Base-by-base conservation (phyloP, 2,888 invertebrate genomes). In the Venusia cambrica region DNA sequence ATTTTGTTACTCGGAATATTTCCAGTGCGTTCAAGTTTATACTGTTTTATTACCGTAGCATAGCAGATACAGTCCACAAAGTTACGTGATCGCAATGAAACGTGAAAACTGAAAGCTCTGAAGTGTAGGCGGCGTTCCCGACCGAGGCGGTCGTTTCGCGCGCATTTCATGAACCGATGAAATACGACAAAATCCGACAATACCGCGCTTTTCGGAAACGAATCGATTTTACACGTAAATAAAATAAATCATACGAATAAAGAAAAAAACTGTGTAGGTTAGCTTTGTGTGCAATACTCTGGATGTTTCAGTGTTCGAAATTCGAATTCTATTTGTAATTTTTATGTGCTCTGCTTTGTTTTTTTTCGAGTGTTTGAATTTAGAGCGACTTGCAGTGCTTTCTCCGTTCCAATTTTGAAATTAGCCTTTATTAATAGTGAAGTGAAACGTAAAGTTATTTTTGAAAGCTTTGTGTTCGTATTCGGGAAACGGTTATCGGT, bases 61-160 rank as follows among this genome's bases (percentile, higher is more conserved):
- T n/a, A n/a, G n/a, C n/a, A n/a, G n/a, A n/a, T n/a, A n/a, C n/a
- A n/a, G n/a, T n/a, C n/a, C n/a, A n/a, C n/a, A n/a, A n/a, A n/a
- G n/a, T n/a, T n/a, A n/a, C n/a, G n/a, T n/a, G 31, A 15, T 38
- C 30, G 26, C 37, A 40, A 26, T 21, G 46, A 45, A 43, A 39
- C 47, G 33, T 51, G 57, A 56, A 61, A 61, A 50, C 59, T 60
- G 54, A 55, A 57, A 59, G 63, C 63, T 55, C 52, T 46, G 48
- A 47, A 55, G 68, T 70, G 45, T 42, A 39, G 29, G 35, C 52
- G 53, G 45, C 36, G 56, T 36, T 36, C 51, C 49, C 66, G 57
- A 46, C 51, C 34, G 48, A 53, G n/a, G 36, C 61, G 59, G 64
- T 60, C 71, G 71, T 56, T 35, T 47, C 41, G 38, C 35, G 39